Conservation (phyloP, 1,140 invertebrate genomes). For the Drosophila parvula region DNA sequence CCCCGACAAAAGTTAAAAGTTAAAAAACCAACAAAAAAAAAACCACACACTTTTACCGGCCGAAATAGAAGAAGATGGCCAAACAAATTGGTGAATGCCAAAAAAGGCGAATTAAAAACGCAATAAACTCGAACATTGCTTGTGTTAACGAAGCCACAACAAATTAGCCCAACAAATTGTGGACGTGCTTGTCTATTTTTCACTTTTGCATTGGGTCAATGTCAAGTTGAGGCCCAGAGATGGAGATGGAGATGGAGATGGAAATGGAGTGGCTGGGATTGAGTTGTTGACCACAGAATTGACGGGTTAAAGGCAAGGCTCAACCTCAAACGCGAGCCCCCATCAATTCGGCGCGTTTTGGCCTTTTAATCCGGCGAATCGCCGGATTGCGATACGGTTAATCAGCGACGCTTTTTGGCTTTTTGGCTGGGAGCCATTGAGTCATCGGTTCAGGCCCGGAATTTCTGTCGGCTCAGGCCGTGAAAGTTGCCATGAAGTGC, state of each 20-base stretch:
- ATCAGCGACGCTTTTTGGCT: slow-evolving; percentile 19
- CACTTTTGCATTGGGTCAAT: slow-evolving; percentile 72
- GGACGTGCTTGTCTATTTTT: slow-evolving; percentile 61
- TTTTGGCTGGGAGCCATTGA: slow-evolving; percentile 31
- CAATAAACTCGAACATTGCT: slow-evolving; percentile 48
- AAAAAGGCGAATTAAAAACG: slow-evolving; percentile 72
- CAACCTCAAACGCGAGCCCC: slow-evolving; percentile 12
- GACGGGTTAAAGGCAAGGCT: slow-evolving; percentile 55
- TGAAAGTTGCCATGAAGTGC: slow-evolving; percentile 52
- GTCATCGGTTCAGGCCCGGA: slow-evolving; percentile 28
- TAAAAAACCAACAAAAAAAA: slow-evolving; percentile 14
- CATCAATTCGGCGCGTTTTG: slow-evolving; percentile 4
- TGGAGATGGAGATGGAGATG: slow-evolving; percentile 12
- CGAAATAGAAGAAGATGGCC: slow-evolving; percentile 44
- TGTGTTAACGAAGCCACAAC: slow-evolving; percentile 29
- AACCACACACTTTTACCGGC: slow-evolving; percentile 64
- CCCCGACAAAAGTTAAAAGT: slow-evolving; percentile 21
- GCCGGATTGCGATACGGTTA: slow-evolving; percentile 36
- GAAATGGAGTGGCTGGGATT: slow-evolving; percentile 43
- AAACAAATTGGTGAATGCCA: slow-evolving; percentile 72
- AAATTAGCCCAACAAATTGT: slow-evolving; percentile 65
- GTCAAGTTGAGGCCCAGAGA: slow-evolving; percentile 60
- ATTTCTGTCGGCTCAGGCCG: slow-evolving; percentile 31
- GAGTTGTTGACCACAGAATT: slow-evolving; percentile 61
- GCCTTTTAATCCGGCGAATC: slow-evolving; percentile 26